phyloP scores from a whole-genome alignment of 2,888 invertebrate species.

The Acrobasis consociella region DNA sequence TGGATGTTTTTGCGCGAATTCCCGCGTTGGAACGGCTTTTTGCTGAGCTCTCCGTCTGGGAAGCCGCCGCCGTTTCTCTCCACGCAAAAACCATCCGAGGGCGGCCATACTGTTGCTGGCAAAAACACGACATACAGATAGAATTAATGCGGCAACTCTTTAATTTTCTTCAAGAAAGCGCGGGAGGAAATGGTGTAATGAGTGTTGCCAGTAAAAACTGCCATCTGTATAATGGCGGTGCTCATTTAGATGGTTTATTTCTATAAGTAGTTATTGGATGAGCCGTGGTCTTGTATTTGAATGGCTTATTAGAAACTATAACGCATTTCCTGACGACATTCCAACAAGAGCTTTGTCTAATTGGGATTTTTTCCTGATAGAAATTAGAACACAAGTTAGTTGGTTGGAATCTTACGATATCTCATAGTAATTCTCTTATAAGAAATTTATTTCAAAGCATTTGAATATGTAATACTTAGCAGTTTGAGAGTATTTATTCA shows the following conservation, averaged over 20 bases:
- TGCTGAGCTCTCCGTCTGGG: slow-evolving; percentile 64
- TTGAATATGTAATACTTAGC: too few relatives aligned
- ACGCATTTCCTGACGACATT: not conserved
- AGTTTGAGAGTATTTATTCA: too few relatives aligned
- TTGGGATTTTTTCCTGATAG: not conserved
- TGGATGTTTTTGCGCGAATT: slow-evolving; percentile 71
- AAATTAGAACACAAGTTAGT: not conserved
- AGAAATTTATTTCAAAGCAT: too few relatives aligned
- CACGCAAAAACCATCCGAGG: slow-evolving; percentile 61
- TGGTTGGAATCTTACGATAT: too few relatives aligned
- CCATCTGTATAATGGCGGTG: slow-evolving; percentile 70
- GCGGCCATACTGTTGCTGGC: slow-evolving; percentile 67
- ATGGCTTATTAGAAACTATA: slow-evolving; percentile 10
- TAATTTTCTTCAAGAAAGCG: slow-evolving; percentile 81
- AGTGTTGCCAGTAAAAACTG: slow-evolving; percentile 75
- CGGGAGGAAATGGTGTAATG: slow-evolving; percentile 80
- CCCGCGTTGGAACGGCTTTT: slow-evolving; percentile 56
- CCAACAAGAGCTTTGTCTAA: not conserved
- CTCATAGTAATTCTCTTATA: too few relatives aligned
- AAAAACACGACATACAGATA: slow-evolving; percentile 76
- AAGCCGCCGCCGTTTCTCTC: slow-evolving; percentile 58
- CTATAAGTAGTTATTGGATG: slow-evolving; percentile 38
- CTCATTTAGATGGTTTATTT: slow-evolving; percentile 65
- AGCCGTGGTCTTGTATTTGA: slow-evolving; percentile 2
- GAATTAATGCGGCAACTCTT: slow-evolving; percentile 79